Conservation (phyloP, 1,140 invertebrate genomes). For the Drosophila pruinosa region DNA sequence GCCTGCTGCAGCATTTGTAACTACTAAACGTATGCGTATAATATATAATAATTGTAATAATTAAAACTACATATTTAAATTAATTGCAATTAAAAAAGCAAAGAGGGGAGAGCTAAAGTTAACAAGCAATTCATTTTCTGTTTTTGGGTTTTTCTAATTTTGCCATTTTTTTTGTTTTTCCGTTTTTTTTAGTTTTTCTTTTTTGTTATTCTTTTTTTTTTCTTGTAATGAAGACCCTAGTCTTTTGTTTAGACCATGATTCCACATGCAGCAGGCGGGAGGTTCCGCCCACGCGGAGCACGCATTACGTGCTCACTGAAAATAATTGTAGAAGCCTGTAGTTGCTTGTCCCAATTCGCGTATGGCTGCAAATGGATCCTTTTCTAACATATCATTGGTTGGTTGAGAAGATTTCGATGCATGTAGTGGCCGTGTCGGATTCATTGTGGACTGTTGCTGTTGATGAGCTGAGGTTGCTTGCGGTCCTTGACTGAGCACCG, state of each 20-base stretch:
- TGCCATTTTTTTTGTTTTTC: constrained; percentile 53
- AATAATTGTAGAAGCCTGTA: constrained; percentile 82
- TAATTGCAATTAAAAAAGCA: constrained; percentile 73
- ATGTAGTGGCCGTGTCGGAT: constrained; percentile 20
- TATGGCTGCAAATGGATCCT: constrained; percentile 82
- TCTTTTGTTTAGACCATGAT: constrained; percentile 33
- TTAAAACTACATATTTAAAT: constrained; percentile 73
- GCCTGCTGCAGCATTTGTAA: constrained; percentile 64
- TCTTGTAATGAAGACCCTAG: constrained; percentile 42
- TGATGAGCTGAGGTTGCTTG: constrained; percentile 43
- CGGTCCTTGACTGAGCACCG: constrained; percentile 82
- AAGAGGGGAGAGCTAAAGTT: constrained; percentile 73
- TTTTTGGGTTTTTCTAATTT: constrained; percentile 48
- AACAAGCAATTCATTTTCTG: constrained; percentile 69
- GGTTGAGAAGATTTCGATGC: constrained; percentile 44
- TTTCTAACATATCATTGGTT: constrained; percentile 57
- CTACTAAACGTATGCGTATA: constrained; percentile 63
- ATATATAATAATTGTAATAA: constrained; percentile 71
- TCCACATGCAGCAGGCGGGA: constrained; percentile 56
- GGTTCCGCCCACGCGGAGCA: background rate
- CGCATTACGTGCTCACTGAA: constrained; percentile 65
- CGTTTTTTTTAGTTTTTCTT: constrained; percentile 44
- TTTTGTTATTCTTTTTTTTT: constrained; percentile 36
- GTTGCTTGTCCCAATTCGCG: constrained; percentile 79
- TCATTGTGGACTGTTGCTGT: constrained; percentile 34